Conservation (phyloP, 2,113 vertebrate genomes). For the Dicerorhinus sumatrensis region DNA sequence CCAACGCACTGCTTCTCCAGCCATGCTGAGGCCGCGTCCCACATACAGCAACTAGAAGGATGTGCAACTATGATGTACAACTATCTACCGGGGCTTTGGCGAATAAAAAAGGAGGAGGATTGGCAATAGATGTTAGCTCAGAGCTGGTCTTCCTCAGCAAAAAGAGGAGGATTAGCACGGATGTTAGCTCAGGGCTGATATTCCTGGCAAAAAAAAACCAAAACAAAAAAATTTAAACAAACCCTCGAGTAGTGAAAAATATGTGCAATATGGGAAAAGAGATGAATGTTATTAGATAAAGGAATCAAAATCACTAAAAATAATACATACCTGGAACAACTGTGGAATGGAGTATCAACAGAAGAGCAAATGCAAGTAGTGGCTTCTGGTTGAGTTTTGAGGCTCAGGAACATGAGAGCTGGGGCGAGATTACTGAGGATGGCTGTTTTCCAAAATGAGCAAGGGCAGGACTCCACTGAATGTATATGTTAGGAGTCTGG, state of each 20-base stretch:
- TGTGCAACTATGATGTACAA: too few relatives aligned
- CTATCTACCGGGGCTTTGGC: too few relatives aligned
- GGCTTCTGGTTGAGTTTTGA: background rate
- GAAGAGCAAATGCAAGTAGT: too few relatives aligned
- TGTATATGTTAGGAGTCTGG: background rate
- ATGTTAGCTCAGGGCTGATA: too few relatives aligned
- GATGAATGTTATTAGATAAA: background rate
- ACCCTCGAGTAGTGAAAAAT: background rate
- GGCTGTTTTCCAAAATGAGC: background rate
- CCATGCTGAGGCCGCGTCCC: too few relatives aligned
- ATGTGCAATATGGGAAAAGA: background rate
- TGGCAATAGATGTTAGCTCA: too few relatives aligned
- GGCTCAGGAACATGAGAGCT: background rate
- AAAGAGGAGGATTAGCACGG: too few relatives aligned
- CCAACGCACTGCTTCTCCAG: too few relatives aligned
- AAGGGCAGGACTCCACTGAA: background rate
- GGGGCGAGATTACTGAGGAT: background rate
- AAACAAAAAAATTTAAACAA: background rate
- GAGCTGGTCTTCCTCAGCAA: too few relatives aligned
- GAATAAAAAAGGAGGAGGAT: too few relatives aligned
- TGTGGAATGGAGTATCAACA: fast-evolving
- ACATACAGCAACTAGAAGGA: too few relatives aligned
- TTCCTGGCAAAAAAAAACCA: too few relatives aligned
- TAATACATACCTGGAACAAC: fast-evolving
- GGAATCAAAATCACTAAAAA: background rate